Percentiles rank a stretch among this genome's conserved stretches.
These are phyloP conservation scores for Cyclophora punctaria DNA, from an alignment of 2,888 invertebrate species.

Conservation along the genomic window DNA sequence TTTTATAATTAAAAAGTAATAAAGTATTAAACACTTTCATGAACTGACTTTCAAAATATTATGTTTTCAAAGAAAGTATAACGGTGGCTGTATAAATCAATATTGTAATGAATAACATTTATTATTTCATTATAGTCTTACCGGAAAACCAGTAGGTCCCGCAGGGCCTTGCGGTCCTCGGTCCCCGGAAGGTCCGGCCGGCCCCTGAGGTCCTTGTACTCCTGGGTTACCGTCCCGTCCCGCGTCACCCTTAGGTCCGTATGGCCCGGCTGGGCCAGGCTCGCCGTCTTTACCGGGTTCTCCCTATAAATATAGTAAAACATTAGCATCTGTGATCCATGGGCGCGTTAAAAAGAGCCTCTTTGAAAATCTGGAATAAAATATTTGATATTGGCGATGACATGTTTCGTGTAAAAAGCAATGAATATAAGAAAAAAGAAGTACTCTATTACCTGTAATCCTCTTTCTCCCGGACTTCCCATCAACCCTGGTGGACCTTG, in stretches of 20 bases:
- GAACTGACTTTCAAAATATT: too few species aligned
- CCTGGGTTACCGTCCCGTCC: conserved; percentile 87
- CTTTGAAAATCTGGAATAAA: too few species aligned
- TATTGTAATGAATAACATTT: not conserved
- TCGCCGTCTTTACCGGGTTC: conserved; percentile 88
- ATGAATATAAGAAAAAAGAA: conserved; percentile 1
- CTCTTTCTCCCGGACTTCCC: conserved; percentile 86
- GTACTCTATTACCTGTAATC: conserved; percentile 74
- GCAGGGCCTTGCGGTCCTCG: conserved; percentile 84
- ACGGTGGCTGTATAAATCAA: not conserved
- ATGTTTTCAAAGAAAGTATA: too few species aligned
- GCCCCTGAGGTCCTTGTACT: conserved; percentile 82
- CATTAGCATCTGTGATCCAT: not conserved
- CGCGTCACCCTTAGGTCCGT: conserved; percentile 86
- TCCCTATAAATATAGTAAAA: conserved; percentile 63
- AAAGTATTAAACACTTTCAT: too few species aligned
- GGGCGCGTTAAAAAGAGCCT: too few species aligned
- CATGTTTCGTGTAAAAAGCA: not conserved
- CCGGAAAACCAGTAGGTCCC: conserved; percentile 88
- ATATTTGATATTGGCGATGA: too few species aligned
- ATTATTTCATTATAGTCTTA: conserved; percentile 35
- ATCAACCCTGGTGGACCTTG: conserved; percentile 86
- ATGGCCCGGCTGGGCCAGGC: conserved; percentile 81
- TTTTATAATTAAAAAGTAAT: too few species aligned
- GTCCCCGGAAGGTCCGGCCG: conserved; percentile 81